A percentile compares a stretch with the other conserved stretches of the same genome.
phyloP scores from a whole-genome alignment of 2,888 invertebrate genomes.

The Priocnemis perturbator region DNA sequence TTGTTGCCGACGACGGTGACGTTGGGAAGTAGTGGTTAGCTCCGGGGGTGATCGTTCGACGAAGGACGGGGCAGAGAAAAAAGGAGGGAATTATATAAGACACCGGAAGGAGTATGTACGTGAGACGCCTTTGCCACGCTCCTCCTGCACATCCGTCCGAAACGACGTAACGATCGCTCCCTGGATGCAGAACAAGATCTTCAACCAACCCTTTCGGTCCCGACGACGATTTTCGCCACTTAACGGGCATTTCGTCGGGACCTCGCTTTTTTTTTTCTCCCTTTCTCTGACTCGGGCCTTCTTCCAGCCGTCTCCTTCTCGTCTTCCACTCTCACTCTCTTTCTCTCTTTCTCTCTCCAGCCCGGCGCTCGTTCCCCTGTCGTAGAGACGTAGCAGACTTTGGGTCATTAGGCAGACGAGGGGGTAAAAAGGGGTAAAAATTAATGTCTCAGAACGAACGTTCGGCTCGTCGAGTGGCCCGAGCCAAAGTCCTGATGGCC shows the following conservation, averaged over 20 bases:
- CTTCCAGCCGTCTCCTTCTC: conserved; percentile 19
- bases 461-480: conserved; percentile 58
- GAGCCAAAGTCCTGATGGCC: conserved; percentile 55
- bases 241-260: conserved; percentile 63
- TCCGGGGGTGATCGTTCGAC: not conserved
- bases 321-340: conserved; percentile 22
- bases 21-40: too few relatives aligned
- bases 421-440: conserved; percentile 70
- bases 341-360: conserved; percentile 20
- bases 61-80: conserved; percentile 4
- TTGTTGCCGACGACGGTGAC: not conserved
- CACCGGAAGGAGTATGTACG: conserved; percentile 52
- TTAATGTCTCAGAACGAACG: conserved; percentile 75
- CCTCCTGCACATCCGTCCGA: conserved; percentile 50
- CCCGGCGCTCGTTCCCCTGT: not conserved
- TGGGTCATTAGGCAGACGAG: conserved; percentile 72
- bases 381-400: conserved; percentile 49
- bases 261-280: conserved; percentile 45
- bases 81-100: conserved; percentile 52
- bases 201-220: conserved; percentile 33
- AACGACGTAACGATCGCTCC: conserved; percentile 55
- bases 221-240: conserved; percentile 62
- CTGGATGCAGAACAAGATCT: conserved; percentile 57
- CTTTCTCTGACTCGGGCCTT: conserved; percentile 20
- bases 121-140: conserved; percentile 7